Evolutionary conservation across 2,797 vertebrate genomes (phyloP), one percentile per base, ranked within the genome.

Genomic region (Syngnathus rostellatus): DNA sequence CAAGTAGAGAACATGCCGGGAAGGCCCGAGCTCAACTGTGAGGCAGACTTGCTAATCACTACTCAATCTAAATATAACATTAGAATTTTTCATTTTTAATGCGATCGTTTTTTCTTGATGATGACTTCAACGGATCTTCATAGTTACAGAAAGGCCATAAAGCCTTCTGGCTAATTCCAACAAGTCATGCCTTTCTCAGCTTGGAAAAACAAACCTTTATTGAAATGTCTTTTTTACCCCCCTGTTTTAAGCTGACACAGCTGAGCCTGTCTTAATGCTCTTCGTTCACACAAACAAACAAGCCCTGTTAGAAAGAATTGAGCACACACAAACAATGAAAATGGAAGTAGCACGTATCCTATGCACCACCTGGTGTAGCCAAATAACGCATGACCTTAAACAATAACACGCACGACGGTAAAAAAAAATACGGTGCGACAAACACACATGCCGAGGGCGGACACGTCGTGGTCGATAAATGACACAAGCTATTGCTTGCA

Each of bases 401-500:
- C 39, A 53, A 39, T 37, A 62, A 25, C 16, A 31, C 31, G 4
- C 31, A 31, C 31, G 31, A 31, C 31, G 31, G 31, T 31, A 31
- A 31, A 31, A 31, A 31, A 31, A 31, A 31, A 31, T 4, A 31
- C 31, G 31, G 31, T 31, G 6, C 23, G 25, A 19, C 12, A 6
- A 38, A 46, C 23, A 11, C 31, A 63, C 74, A 74, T 74, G 75
- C 77, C 67, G 80, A 73, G 70, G 68, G 64, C 78, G 72, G 79
- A 85, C 70, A 80, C 79, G 71, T 57, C 17, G 62, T 17, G 69
- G 76, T 89, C 85, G 78, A 87, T 87, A 88, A 81, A 78, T 60
- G 72, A 81, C 86, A 83, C 68, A 73, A 72, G 65, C 63, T 71
- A 79, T 84, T 78, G 70, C 41, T 70, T 69, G 72, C 74, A 65